Base-by-base conservation (phyloP, 2,888 invertebrate genomes). In the Willowsia nigromaculata region DNA sequence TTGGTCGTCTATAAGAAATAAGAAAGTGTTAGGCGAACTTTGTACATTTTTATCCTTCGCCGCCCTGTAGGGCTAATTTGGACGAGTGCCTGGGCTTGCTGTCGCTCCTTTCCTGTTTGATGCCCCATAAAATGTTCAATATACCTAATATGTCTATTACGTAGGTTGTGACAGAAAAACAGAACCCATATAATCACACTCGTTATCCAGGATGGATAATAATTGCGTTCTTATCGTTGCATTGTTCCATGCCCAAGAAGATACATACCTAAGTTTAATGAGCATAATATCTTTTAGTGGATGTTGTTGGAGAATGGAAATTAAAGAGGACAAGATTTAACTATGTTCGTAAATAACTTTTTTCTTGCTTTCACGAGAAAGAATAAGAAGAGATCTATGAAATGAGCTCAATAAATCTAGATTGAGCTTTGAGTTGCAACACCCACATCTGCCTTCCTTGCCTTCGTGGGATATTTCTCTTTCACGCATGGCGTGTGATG, bases 31-130 rank as follows among this genome's bases (percentile, higher is more conserved):
- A 25, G 33, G 25, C 30, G 50, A 76, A 85, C 62, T 78, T 78
- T 40, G 40, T 30, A 13, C 18, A 27, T 76, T 86, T 25, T 71
- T 81, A 86, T 90, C 40, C 82, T 76, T 76, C 43, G 74, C 78
- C 89, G 76, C 86, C 86, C 83, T 88, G 62, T 53, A 71, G 82
- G 85, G 86, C 89, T 82, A 90, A 90, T 90, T 90, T 90, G 89
- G 85, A 85, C 82, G 50, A 56, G 81, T 90, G 89, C 89, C 89
- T 85, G 62, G 85, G 82, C 74, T 68, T 43, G 40, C 81, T 86
- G 86, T 86, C 80, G 78, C 15, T 80, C 68, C 65, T 50, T 86
- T 86, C 80, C 86, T 78, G 78, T 43, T 43, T n/a, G n/a, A 50
- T 86, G 40, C 65, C 50, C 78, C 80, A 68, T 65, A 11, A 9